phyloP scores from a whole-genome alignment of 2,888 invertebrate genomes.

The Ctena decussata region DNA sequence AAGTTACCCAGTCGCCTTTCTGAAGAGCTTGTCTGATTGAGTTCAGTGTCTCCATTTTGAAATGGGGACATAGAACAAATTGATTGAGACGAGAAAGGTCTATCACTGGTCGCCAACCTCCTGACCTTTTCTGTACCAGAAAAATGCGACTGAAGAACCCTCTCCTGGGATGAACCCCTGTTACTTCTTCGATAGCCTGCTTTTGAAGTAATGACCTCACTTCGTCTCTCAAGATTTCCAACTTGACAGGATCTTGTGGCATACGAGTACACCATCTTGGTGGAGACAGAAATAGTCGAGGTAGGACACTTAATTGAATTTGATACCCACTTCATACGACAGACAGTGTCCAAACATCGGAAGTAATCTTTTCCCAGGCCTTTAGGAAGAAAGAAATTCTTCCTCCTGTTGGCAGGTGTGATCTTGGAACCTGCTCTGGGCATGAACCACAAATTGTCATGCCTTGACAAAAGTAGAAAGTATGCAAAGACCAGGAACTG shows the following conservation, averaged over 20 bases:
- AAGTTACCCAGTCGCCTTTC: neutral
- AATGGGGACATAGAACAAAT: neutral
- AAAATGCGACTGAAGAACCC: neutral
- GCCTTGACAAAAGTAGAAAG: too few relatives aligned
- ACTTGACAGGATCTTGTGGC: neutral
- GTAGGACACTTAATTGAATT: neutral
- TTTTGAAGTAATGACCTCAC: neutral
- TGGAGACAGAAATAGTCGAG: neutral
- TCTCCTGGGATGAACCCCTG: neutral
- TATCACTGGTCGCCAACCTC: neutral
- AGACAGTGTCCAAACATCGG: neutral
- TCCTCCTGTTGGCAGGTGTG: neutral
- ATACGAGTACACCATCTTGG: neutral
- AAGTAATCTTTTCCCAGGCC: neutral
- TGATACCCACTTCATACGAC: neutral
- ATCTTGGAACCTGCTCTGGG: neutral
- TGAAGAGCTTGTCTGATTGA: neutral
- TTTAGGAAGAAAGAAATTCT: neutral
- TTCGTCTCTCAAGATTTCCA: neutral
- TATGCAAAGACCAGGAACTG: too few relatives aligned
- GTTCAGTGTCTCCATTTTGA: neutral
- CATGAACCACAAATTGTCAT: too few relatives aligned
- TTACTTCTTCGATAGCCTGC: neutral
- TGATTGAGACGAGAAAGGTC: neutral
- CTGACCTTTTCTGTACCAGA: neutral